Percentiles rank a stretch among this genome's conserved stretches.
Conservation (phyloP, 1,140 invertebrate species). For the Zaprionus vittiger region DNA sequence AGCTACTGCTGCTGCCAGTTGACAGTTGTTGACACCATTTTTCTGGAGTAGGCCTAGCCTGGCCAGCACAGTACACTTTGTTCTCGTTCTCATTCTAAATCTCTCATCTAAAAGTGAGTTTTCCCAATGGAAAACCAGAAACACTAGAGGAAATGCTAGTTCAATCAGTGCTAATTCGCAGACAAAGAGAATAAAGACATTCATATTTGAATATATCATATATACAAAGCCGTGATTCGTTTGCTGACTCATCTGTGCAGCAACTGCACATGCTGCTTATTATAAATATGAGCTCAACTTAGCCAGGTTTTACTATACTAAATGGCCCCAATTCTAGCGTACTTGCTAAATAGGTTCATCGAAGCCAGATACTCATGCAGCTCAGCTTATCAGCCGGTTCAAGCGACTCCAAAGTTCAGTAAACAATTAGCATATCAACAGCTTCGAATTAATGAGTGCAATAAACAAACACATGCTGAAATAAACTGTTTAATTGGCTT, state of each 20-base stretch:
- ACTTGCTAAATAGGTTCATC: not conserved
- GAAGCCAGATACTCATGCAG: not conserved
- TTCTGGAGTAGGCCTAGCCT: not conserved
- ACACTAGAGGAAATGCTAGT: not conserved
- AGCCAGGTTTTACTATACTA: not conserved
- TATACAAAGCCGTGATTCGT: not conserved
- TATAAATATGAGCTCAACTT: not conserved
- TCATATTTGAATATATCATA: not conserved
- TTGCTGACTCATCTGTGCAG: not conserved
- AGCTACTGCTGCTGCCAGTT: conserved; percentile 21
- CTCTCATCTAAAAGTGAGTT: not conserved
- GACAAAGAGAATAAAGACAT: not conserved
- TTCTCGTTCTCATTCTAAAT: conserved; percentile 6
- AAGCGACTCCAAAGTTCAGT: conserved; percentile 8
- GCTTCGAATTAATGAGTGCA: not conserved
- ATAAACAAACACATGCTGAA: not conserved
- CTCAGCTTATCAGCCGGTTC: conserved; percentile 6
- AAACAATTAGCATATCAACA: conserved; percentile 1
- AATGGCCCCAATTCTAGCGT: conserved; percentile 1
- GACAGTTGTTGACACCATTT: conserved; percentile 52
- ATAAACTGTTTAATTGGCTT: not conserved
- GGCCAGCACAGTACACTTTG: not conserved
- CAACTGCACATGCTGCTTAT: not conserved
- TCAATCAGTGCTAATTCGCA: not conserved
- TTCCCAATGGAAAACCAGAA: not conserved